These are phyloP conservation scores for Bombylius discolor DNA, from an alignment of 2,888 invertebrate genomes.

Conservation along the genomic window DNA sequence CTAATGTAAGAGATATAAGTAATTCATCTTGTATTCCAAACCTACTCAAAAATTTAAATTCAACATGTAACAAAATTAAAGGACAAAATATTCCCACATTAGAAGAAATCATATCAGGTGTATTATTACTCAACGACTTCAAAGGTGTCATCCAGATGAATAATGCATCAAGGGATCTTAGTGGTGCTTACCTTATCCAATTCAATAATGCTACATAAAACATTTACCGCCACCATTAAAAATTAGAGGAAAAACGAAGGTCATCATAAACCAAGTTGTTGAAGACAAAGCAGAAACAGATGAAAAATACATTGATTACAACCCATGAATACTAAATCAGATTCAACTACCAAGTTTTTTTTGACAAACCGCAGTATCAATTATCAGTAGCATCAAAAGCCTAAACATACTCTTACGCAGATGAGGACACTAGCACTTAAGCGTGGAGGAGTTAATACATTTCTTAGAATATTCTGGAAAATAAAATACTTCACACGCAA, in stretches of 20 bases:
- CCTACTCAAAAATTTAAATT: conserved; percentile 9
- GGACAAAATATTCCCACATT: conserved; percentile 4
- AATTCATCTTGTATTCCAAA: conserved; percentile 12
- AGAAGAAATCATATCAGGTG: conserved; percentile 11
- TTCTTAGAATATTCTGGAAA: neutral
- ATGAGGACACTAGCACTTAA: neutral
- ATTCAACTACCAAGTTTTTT: neutral
- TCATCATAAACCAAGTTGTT: neutral
- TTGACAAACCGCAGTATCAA: neutral
- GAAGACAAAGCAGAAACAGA: neutral
- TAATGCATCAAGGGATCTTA: neutral
- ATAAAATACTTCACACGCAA: neutral
- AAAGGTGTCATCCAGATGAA: neutral
- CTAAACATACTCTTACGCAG: neutral
- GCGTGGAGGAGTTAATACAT: neutral
- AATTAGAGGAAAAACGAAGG: neutral
- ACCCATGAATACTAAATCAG: neutral
- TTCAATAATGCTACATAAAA: conserved; percentile 6
- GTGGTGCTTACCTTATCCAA: conserved; percentile 2
- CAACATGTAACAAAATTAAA: conserved; percentile 7
- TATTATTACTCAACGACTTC: conserved; percentile 12
- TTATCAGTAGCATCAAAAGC: neutral
- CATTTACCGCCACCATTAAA: conserved; percentile 1
- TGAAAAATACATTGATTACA: neutral
- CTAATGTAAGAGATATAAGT: conserved; percentile 9